phyloP scores from a whole-genome alignment of 2,888 invertebrate genomes.

The Cheilosia urbana region DNA sequence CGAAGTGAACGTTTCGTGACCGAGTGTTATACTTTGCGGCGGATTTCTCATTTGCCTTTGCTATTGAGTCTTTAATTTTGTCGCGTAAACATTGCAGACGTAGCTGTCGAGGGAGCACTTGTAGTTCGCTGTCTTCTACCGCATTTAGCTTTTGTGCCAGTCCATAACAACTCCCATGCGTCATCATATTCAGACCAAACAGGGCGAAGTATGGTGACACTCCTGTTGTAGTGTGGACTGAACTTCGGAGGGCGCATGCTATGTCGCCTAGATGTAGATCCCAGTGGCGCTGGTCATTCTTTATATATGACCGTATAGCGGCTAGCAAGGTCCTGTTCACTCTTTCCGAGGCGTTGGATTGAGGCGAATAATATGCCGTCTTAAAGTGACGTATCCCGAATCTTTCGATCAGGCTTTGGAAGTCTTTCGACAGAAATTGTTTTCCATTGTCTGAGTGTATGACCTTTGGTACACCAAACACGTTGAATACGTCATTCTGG shows the following conservation, averaged over 20 bases:
- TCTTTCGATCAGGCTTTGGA: too few species aligned
- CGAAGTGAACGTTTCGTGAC: neutral
- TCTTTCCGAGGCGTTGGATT: neutral
- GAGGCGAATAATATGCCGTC: too few species aligned
- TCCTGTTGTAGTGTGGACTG: neutral
- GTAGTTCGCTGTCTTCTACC: neutral
- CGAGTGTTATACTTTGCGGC: neutral
- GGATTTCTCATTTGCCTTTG: too few species aligned
- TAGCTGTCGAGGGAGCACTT: too few species aligned
- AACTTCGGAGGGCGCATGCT: neutral
- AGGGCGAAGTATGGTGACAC: neutral
- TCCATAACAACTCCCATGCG: neutral
- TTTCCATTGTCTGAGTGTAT: too few species aligned
- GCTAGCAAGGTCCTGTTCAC: neutral
- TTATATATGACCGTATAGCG: neutral
- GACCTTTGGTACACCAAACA: neutral
- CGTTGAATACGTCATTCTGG: too few species aligned
- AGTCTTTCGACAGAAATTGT: too few species aligned
- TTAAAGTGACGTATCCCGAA: too few species aligned
- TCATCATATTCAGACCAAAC: neutral
- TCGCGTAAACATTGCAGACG: too few species aligned
- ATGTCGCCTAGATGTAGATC: neutral
- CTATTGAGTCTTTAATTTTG: too few species aligned
- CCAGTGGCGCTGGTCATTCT: neutral
- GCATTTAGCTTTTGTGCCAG: neutral